Conservation (phyloP, 2,888 invertebrate species). For the Hydrotaea cyrtoneurina region DNA sequence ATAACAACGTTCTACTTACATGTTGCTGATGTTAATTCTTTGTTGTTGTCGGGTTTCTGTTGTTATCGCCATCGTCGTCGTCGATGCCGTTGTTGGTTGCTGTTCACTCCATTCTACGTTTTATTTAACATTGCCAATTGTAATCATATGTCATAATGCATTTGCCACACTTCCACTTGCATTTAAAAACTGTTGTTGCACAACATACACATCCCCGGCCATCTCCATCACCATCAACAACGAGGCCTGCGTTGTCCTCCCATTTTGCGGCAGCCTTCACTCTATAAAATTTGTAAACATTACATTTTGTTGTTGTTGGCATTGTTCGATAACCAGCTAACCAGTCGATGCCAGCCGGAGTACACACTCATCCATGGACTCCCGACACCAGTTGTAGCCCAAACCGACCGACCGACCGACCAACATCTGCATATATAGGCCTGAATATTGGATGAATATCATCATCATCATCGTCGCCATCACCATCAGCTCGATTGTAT, state of each 20-base stretch:
- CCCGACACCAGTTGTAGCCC: neutral
- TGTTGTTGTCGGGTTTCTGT: neutral
- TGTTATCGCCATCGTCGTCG: no score
- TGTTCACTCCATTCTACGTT: slow-evolving; percentile 1
- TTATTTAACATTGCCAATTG: slow-evolving; percentile 61
- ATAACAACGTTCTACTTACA: slow-evolving; percentile 29
- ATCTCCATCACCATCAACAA: neutral
- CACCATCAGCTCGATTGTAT: neutral
- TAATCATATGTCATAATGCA: slow-evolving; percentile 67
- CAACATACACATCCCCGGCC: neutral
- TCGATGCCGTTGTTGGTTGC: no score
- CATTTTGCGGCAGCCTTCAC: neutral
- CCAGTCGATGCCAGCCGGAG: neutral
- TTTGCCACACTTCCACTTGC: slow-evolving; percentile 67
- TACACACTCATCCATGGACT: neutral
- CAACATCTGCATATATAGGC: slow-evolving; percentile 10
- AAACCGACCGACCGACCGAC: neutral
- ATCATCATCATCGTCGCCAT: neutral
- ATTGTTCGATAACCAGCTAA: slow-evolving; percentile 1
- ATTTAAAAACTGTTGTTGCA: slow-evolving; percentile 37
- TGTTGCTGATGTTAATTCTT: slow-evolving; percentile 17
- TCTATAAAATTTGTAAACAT: slow-evolving; percentile 6
- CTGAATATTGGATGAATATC: slow-evolving; percentile 3
- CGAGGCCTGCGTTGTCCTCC: neutral
- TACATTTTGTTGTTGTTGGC: neutral